These are phyloP conservation scores for Cnemophilus loriae DNA, from an alignment of 2,113 vertebrate species.

Conservation along the genomic window DNA sequence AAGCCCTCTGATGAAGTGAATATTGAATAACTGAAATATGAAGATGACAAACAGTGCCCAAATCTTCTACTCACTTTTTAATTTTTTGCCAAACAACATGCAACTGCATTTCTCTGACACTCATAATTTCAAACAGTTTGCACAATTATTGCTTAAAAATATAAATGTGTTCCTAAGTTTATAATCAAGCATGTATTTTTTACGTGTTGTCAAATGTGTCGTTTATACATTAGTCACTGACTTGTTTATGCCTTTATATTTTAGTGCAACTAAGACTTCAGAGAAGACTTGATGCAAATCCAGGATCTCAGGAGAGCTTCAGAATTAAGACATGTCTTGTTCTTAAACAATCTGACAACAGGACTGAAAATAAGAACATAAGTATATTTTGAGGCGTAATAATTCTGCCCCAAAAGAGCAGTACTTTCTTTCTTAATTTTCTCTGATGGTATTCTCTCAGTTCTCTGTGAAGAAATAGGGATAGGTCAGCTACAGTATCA, in stretches of 20 bases:
- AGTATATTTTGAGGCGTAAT: neutral
- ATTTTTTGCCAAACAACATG: neutral
- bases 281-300: neutral
- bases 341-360: neutral
- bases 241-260: neutral
- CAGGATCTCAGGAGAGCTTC: neutral
- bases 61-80: neutral
- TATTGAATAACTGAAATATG: neutral
- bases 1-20: neutral
- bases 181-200: neutral
- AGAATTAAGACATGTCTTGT: neutral
- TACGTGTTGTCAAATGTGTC: neutral
- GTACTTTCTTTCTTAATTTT: neutral
- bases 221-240: neutral
- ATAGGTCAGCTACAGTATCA: neutral
- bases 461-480: neutral
- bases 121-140: neutral
- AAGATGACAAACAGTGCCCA: neutral
- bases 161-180: neutral
- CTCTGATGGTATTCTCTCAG: neutral
- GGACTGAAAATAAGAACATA: neutral
- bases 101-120: neutral
- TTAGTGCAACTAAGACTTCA: neutral
- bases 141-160: neutral
- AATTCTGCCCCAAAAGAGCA: neutral